These are phyloP conservation scores for Pyrrhosoma nymphula DNA, from an alignment of 2,888 invertebrate genomes.

Conservation along the genomic window DNA sequence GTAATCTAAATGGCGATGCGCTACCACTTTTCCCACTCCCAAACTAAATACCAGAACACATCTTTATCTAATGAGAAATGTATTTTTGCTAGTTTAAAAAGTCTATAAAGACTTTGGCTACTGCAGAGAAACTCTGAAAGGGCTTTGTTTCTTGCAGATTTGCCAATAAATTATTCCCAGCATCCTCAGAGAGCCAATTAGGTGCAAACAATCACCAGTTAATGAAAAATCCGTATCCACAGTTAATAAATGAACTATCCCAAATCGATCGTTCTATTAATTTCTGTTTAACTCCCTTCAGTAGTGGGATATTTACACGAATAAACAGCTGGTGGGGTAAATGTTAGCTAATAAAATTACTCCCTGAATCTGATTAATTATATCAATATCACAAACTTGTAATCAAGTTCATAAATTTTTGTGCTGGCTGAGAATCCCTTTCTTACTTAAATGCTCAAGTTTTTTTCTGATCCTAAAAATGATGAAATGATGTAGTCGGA, in stretches of 20 bases:
- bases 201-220: neutral
- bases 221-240: neutral
- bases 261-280: neutral
- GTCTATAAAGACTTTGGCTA: neutral
- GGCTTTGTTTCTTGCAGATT: neutral
- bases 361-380: neutral
- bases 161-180: neutral
- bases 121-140: neutral
- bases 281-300: neutral
- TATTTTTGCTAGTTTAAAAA: neutral
- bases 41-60: no score
- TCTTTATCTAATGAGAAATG: no score
- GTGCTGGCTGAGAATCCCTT: neutral
- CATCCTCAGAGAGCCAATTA: neutral
- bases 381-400: neutral
- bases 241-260: neutral
- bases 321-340: neutral
- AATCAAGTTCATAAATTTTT: neutral
- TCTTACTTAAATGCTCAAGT: no score
- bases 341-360: neutral
- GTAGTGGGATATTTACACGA: neutral
- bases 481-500: no score
- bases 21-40: no score
- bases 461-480: no score
- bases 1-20: no score